Evolutionary conservation across 92 coral and sea anemone genomes (phyloP), one percentile per base, ranked within the genome.

Genomic region (Zoanthus sociatus): DNA sequence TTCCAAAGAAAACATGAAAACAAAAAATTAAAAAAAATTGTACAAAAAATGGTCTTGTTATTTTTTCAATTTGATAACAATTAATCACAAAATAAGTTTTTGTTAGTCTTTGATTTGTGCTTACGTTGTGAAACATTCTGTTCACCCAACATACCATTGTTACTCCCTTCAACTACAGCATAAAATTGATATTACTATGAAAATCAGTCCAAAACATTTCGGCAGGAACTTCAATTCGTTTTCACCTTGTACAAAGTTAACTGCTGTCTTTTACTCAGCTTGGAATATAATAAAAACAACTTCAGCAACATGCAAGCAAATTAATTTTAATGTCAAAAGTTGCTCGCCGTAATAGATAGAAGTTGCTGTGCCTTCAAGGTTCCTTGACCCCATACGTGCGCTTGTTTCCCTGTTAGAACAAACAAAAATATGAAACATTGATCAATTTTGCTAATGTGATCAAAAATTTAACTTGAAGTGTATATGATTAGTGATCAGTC

Each of bases 321-420:
- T 14, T 13, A 69, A 69, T 50, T 37, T 37, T 13, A 30, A 69
- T 33, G 74, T 69, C 46, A 31, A 13, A 30, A 69, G 7, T 12
- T 69, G 74, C 74, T 76, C 51, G 81, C 44, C 47, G 3, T 51
- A 26, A 21, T 17, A 17, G 67, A 67, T 2, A 6, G 16, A 9
- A 7, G 58, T 61, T 12, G 75, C 14, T 64, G 73, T n/a, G 3
- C 37, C 17, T 55, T 95, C 90, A 97, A 33, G 99, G 99, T 81
- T 95, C 99, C 73, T 92, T 92, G 42, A 97, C 99, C 37, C 99
- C 99, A 93, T 92, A 94, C 42, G 96, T 91, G 82, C 91, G 91
- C 94, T 97, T 97, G 94, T 94, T 94, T 77, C 98, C 98, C 99
- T 97, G 89, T 30, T 0, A 76, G 78, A 83, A 70, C 56, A 11